Percentiles rank a stretch among this genome's conserved stretches.
phyloP scores from a whole-genome alignment of 1,140 invertebrate genomes.

The Monochamus saltuarius region DNA sequence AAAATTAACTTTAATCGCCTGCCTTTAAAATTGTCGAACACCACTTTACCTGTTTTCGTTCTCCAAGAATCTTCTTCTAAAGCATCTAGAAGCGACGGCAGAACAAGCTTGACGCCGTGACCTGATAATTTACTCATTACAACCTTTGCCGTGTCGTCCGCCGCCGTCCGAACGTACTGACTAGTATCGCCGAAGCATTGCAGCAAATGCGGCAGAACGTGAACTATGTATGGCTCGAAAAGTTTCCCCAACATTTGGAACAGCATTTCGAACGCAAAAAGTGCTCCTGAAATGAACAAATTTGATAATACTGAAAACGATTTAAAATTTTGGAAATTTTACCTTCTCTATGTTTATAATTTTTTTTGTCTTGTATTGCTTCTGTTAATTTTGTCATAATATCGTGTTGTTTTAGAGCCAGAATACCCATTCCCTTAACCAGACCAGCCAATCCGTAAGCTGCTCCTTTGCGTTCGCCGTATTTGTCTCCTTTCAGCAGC shows the following conservation, averaged over 20 bases:
- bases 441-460: conserved; percentile 87
- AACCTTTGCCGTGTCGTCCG: conserved; percentile 91
- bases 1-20: neutral
- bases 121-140: conserved; percentile 96
- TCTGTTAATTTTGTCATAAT: conserved; percentile 93
- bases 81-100: conserved; percentile 87
- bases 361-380: conserved; percentile 96
- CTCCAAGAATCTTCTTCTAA: conserved; percentile 98
- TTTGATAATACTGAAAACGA: neutral
- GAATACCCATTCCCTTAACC: conserved; percentile 94
- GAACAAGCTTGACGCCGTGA: conserved; percentile 95
- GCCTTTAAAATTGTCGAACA: no score
- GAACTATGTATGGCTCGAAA: conserved; percentile 98
- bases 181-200: conserved; percentile 95
- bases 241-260: conserved; percentile 92
- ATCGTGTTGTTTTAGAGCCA: conserved; percentile 92
- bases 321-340: conserved; percentile 15
- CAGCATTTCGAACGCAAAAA: conserved; percentile 97
- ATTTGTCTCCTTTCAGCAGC: conserved; percentile 90
- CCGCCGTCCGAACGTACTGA: conserved; percentile 87
- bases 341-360: conserved; percentile 90
- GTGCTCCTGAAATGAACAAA: conserved; percentile 64
- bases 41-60: conserved; percentile 83
- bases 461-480: conserved; percentile 93
- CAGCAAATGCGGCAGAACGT: conserved; percentile 92